Base-by-base conservation (phyloP, 92 coral and sea anemone species). In the Galaxea fascicularis region DNA sequence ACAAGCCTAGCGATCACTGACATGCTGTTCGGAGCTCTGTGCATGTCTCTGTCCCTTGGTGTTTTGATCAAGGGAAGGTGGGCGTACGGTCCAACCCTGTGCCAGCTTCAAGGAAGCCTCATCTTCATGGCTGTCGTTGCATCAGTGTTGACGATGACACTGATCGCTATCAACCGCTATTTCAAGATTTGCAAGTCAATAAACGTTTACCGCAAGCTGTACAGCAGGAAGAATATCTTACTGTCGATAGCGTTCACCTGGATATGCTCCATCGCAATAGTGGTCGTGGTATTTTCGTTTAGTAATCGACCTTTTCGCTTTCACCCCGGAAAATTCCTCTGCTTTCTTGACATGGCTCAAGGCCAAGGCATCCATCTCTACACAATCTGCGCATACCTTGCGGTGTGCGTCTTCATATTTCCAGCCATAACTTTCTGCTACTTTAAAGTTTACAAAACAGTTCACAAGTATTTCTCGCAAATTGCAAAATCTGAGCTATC, bases 101-200 rank as follows among this genome's bases (percentile, higher is more conserved):
- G 83, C 54, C 83, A 78, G 47, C 58, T 46, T 44, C 83, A 78
- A 27, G 83, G 83, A 64, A 78, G 63, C 18, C 41, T 64, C 24
- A 78, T 62, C n/a, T 78, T 63, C 35, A 62, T 78, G 46, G 24
- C 26, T 41, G 83, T 65, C 26, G 26, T 7, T 21, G 73, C 31
- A 8, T 78, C 83, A 10, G n/a, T 63, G 4, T 26, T 64, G 29
- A 78, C 73, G 12, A 63, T 78, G 83, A 51, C 73, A 18, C 73
- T 78, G 58, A 78, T 78, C 20, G 83, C 83, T 25, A 8, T 78
- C 25, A 78, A 78, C 41, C 83, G 83, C 3, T 78, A 39, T 46
- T 64, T 78, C 73, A 78, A 64, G 60, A 64, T 78, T 25, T 63
- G 73, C 26, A 64, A 63, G 54, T 20, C 83, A 8, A 31, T 65